These are phyloP conservation scores for Tragulus kanchil DNA, from an alignment of 2,113 vertebrate genomes.

Conservation along the genomic window DNA sequence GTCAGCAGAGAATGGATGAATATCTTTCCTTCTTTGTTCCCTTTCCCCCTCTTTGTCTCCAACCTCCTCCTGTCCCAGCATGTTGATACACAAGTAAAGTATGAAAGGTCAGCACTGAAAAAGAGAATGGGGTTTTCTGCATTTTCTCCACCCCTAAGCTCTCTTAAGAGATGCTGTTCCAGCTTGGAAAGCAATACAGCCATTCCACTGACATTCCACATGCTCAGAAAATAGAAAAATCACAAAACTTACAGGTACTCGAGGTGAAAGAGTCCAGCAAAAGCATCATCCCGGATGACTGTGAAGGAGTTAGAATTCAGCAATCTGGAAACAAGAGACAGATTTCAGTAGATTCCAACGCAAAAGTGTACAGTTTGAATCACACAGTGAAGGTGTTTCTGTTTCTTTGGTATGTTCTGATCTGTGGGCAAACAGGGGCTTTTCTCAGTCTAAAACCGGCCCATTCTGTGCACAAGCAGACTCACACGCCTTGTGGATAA, in stretches of 20 bases:
- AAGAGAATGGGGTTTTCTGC: not conserved
- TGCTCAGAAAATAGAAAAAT: slow-evolving; percentile 57
- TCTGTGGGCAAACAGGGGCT: not conserved
- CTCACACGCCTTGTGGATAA: not conserved
- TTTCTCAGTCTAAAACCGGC: not conserved
- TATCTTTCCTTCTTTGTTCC: slow-evolving; percentile 19
- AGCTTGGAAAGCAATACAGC: not conserved
- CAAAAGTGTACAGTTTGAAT: slow-evolving; percentile 6
- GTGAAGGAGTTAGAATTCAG: slow-evolving; percentile 98
- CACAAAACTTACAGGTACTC: slow-evolving; percentile 97
- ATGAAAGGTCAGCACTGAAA: slow-evolving; percentile 33
- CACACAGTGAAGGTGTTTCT: not conserved
- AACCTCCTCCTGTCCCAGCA: slow-evolving; percentile 44
- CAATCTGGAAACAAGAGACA: slow-evolving; percentile 90
- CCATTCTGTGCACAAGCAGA: not conserved
- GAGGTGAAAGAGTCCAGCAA: slow-evolving; percentile 96
- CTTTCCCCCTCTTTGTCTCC: slow-evolving; percentile 14
- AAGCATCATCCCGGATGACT: slow-evolving; percentile 96
- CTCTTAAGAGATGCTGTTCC: not conserved
- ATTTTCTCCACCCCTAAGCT: slow-evolving; percentile 32
- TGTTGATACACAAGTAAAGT: slow-evolving; percentile 39
- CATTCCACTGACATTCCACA: slow-evolving; percentile 60
- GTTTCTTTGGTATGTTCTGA: slow-evolving; percentile 62
- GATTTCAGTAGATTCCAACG: slow-evolving; percentile 69
- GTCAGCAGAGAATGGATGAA: slow-evolving; percentile 74